Percentiles rank a stretch among this genome's conserved stretches.
Conservation (phyloP, 2,888 invertebrate species). For the Caenorhabditis virilis region DNA sequence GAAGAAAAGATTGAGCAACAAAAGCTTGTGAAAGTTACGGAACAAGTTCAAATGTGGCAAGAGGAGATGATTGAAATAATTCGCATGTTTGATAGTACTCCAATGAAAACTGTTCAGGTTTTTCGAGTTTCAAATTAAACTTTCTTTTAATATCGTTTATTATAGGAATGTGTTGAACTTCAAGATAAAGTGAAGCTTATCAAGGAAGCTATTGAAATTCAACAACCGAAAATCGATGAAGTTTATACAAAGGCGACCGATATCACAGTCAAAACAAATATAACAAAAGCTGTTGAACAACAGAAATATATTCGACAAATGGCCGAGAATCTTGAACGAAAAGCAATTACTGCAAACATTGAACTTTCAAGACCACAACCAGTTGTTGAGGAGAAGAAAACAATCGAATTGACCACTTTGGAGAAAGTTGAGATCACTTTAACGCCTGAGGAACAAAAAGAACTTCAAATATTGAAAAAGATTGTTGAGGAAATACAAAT, state of each 20-base stretch:
- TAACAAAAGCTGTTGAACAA: constrained; percentile 24
- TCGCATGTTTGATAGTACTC: constrained; percentile 36
- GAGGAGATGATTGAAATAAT: constrained; percentile 43
- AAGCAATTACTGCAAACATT: constrained; percentile 28
- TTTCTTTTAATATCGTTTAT: too few relatives aligned
- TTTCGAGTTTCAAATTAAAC: too few relatives aligned
- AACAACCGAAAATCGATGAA: constrained; percentile 39
- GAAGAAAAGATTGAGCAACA: constrained; percentile 34
- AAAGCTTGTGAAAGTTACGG: constrained; percentile 33
- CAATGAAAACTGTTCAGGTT: constrained; percentile 36
- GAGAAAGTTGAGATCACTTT: constrained; percentile 31
- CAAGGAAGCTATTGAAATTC: constrained; percentile 32
- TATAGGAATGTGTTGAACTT: constrained; percentile 34
- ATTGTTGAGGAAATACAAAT: constrained; percentile 38
- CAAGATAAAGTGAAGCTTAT: constrained; percentile 39
- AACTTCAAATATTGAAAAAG: constrained; percentile 42
- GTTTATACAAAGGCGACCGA: constrained; percentile 26
- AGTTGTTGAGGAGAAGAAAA: constrained; percentile 31
- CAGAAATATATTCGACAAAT: constrained; percentile 38
- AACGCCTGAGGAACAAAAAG: constrained; percentile 27
- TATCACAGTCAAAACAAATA: constrained; percentile 19
- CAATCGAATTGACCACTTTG: constrained; percentile 25
- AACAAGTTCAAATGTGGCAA: constrained; percentile 41
- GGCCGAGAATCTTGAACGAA: constrained; percentile 30
- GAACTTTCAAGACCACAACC: constrained; percentile 27